Evolutionary conservation across 2,888 invertebrate genomes (phyloP), one percentile per base, ranked within the genome.

Genomic region (Geotrupes spiniger): DNA sequence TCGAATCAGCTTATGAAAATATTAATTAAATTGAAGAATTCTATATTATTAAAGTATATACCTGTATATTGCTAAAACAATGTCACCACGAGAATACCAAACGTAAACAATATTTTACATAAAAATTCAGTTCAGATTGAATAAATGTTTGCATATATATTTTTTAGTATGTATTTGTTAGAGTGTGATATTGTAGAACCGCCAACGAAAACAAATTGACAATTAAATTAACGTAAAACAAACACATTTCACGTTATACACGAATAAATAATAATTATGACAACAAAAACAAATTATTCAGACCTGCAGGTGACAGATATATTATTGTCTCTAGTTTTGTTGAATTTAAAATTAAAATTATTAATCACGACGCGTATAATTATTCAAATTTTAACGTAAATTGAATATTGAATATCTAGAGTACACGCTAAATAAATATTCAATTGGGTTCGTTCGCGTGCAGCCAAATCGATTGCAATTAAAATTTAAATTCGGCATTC

Each of bases 341-440:
- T 26, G 45, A 39, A 45, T 45, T 45, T 31, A 26, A 40, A 46
- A 46, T 46, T 33, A 31, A 46, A 46, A 41, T 46, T 41, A 36
- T 31, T 46, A 46, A 46, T 46, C 41, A 36, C 16, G 41, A 36
- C 16, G 33, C 46, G 27, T 36, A 28, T 51, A 56, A 56, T 56
- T 53, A 56, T 51, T 56, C 51, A 49, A 53, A 53, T 52, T 21
- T 45, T 51, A 56, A 56, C 47, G 47, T 47, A 48, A 53, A 56
- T 53, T 51, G 56, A 49, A 54, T 52, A 52, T 51, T 48, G 52
- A 51, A 52, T 42, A 49, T 49, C 45, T 42, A 36, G 42, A 31
- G 17, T 41, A 8, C 40, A 15, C 10, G 26, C 33, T 40, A 46
- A 41, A 46, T 36, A 46, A 41, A 46, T 41, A 33, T 46, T 27